phyloP scores from a whole-genome alignment of 2,113 vertebrate genomes.

The Rhynchomys soricoides region DNA sequence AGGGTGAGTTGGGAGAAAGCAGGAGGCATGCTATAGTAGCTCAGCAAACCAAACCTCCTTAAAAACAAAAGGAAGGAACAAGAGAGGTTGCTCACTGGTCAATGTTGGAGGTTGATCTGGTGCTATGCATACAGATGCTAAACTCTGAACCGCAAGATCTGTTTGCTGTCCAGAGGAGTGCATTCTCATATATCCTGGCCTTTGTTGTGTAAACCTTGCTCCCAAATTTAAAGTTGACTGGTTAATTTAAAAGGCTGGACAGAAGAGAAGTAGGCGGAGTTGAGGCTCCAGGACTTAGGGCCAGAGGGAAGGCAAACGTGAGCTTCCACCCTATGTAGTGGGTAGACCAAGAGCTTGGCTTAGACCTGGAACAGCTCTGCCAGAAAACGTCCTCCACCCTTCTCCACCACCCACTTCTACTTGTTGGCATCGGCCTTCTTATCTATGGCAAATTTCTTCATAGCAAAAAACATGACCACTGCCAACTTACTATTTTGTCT shows the following conservation, averaged over 20 bases:
- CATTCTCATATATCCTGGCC: too few relatives aligned
- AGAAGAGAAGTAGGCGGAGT: too few relatives aligned
- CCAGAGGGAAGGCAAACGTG: too few relatives aligned
- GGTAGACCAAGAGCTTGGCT: background rate
- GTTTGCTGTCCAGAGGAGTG: too few relatives aligned
- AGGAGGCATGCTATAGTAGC: background rate
- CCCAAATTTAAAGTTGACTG: too few relatives aligned
- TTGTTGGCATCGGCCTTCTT: background rate
- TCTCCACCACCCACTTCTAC: background rate
- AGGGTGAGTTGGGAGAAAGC: background rate
- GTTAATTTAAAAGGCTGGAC: too few relatives aligned
- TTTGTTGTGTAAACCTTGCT: too few relatives aligned
- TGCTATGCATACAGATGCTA: too few relatives aligned
- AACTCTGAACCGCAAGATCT: too few relatives aligned
- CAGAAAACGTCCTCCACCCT: background rate
- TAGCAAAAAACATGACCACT: constrained; percentile 1
- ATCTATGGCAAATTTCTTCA: background rate
- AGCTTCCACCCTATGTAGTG: background rate
- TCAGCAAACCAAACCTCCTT: background rate
- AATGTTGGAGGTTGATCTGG: background rate
- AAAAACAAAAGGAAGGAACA: background rate
- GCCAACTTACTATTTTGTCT: background rate
- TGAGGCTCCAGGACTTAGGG: too few relatives aligned
- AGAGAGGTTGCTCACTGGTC: background rate
- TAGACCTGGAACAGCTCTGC: background rate